Percentiles rank a stretch among this genome's conserved stretches.
Conservation (phyloP, 2,888 invertebrate genomes). For the Andrena marginata region DNA sequence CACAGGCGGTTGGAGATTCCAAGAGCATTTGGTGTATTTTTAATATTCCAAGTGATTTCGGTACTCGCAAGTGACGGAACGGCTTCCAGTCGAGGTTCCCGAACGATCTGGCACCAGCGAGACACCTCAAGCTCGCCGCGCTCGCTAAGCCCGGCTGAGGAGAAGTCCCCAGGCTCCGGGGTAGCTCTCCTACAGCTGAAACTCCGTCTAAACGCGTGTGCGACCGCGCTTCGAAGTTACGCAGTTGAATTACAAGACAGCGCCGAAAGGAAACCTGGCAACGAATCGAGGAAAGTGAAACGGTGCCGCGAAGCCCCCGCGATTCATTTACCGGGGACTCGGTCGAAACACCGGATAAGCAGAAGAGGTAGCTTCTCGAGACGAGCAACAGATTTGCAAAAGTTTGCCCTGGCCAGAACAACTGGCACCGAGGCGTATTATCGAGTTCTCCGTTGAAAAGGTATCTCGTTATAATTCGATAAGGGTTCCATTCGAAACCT, state of each 20-base stretch:
- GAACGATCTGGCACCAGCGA: too few relatives aligned
- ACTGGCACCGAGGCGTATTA: background rate
- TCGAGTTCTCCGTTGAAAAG: constrained; percentile 23
- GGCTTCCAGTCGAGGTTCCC: too few relatives aligned
- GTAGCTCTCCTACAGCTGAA: background rate
- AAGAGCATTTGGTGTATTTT: too few relatives aligned
- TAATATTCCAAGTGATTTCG: too few relatives aligned
- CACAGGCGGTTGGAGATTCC: too few relatives aligned
- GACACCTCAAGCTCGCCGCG: too few relatives aligned
- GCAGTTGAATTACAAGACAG: constrained; percentile 21
- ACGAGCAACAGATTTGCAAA: constrained; percentile 9
- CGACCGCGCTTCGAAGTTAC: constrained; percentile 10
- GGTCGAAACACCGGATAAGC: background rate
- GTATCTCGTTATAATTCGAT: constrained; percentile 70
- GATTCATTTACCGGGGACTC: constrained; percentile 4
- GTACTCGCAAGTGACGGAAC: too few relatives aligned
- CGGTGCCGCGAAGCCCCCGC: background rate
- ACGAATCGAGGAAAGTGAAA: background rate
- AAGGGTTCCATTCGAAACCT: constrained; percentile 50
- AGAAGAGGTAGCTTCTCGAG: background rate
- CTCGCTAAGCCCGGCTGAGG: too few relatives aligned
- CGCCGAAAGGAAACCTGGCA: background rate
- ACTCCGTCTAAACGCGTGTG: constrained; percentile 9
- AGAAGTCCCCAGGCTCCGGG: too few relatives aligned
- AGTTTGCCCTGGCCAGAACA: background rate